phyloP scores from a whole-genome alignment of 2,113 vertebrate genomes.

The Daphoenositta chrysoptera region DNA sequence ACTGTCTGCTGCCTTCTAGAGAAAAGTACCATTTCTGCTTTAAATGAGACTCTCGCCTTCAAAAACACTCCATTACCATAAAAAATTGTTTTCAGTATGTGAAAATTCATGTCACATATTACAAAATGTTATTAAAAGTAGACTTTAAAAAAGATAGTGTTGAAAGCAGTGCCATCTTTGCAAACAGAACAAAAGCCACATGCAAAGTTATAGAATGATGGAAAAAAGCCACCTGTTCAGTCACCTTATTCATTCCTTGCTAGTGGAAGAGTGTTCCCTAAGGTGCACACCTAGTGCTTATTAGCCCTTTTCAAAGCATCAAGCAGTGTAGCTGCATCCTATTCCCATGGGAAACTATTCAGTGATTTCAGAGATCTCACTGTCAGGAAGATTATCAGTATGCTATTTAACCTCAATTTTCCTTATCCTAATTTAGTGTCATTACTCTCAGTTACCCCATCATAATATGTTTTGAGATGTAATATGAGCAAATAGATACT shows the following conservation, averaged over 20 bases:
- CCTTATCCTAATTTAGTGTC: not conserved
- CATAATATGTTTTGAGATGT: slow-evolving; percentile 13
- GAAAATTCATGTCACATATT: not conserved
- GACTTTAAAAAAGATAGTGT: not conserved
- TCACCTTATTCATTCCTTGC: not conserved
- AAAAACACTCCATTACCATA: not conserved
- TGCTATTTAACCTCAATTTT: slow-evolving; percentile 10
- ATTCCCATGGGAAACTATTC: not conserved
- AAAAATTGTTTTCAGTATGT: not conserved
- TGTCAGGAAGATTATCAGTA: not conserved
- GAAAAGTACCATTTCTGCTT: not conserved
- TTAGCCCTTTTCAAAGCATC: not conserved
- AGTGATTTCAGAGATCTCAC: not conserved
- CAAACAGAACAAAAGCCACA: not conserved
- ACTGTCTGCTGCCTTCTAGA: not conserved
- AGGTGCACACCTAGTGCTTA: not conserved
- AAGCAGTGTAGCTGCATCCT: not conserved
- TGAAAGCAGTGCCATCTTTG: not conserved
- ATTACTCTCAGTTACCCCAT: not conserved
- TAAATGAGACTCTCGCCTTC: not conserved
- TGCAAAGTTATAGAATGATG: not conserved
- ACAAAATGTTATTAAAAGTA: not conserved
- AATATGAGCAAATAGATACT: not conserved
- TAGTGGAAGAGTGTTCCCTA: not conserved
- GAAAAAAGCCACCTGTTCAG: not conserved